Evolutionary conservation across 2,888 invertebrate genomes (phyloP).

Genomic region (Myathropa florea): DNA sequence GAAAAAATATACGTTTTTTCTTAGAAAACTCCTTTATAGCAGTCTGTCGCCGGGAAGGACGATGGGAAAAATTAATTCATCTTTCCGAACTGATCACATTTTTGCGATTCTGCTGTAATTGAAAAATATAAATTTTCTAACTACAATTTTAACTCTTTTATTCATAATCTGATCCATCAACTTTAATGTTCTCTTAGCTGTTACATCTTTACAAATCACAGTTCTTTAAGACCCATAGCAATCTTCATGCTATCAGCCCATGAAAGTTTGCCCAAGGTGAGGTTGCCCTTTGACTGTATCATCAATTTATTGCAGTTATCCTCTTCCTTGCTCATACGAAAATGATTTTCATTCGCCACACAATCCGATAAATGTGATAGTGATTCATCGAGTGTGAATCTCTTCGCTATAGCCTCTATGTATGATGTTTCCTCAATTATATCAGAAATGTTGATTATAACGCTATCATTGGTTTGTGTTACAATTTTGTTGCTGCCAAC

Average conservation of each 20-base stretch:
- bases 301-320: constrained; percentile 73
- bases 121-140: neutral
- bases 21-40: too few relatives aligned
- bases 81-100: too few relatives aligned
- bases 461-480: constrained; percentile 74
- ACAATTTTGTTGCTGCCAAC: constrained; percentile 76
- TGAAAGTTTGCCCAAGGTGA: constrained; percentile 78
- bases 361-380: constrained; percentile 75
- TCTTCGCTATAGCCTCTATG: constrained; percentile 74
- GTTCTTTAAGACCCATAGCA: constrained; percentile 56
- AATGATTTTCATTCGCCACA: constrained; percentile 73
- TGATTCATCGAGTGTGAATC: constrained; percentile 74
- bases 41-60: too few relatives aligned
- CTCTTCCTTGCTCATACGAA: constrained; percentile 73
- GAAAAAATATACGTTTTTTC: too few relatives aligned
- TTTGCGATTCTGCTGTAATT: too few relatives aligned
- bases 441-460: constrained; percentile 78
- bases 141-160: neutral
- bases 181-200: neutral
- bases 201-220: constrained; percentile 33
- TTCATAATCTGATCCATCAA: neutral
- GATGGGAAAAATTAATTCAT: too few relatives aligned
- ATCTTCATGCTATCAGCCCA: constrained; percentile 77
- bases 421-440: constrained; percentile 76
- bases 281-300: constrained; percentile 74